Base-by-base conservation (phyloP, 2,888 invertebrate species). In the Tachystola acroxantha region DNA sequence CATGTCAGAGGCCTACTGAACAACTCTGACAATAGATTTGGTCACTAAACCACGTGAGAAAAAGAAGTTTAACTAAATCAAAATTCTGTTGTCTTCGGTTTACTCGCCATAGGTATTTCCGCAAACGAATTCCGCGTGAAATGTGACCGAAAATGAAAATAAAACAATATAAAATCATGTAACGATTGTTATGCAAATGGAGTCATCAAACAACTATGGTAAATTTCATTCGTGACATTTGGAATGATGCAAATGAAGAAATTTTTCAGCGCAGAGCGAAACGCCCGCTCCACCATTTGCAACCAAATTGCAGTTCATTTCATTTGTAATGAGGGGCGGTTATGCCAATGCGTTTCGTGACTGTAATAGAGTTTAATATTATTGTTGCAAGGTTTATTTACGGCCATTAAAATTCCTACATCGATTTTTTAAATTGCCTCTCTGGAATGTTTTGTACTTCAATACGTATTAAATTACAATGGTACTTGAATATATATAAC, bases 291-390 rank as follows among this genome's bases (percentile, higher is more conserved):
- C 58, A 71, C 62, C 63, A 73, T 73, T 79, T 68, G 57, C 63
- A 58, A 63, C 65, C 58, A 76, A 78, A 78, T 76, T 75, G 68
- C 69, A 71, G 69, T 72, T 68, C 65, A 64, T 75, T 75, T 67
- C 56, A 58, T 62, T 68, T 65, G 71, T 75, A 76, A 78, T 77
- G 64, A 73, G 57, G 24, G 55, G 57, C 54, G 50, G 64, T 59
- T 67, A 60, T 55, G 54, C 51, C 51, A 45, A 55, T 68, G 56
- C 56, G 53, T 62, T 72, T 60, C 78, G 76, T 78, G 77, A 72
- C 74, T 69, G 50, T 70, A 77, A 73, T 73, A 56, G 55, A 59
- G 57, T 57, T 64, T 58, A 54, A 60, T 64, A 68, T 58, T 67
- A 58, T 63, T 57, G 61, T 64, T 48, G 49, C 52, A 35, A 45